Percentiles rank a stretch among this genome's conserved stretches.
Evolutionary conservation across 2,113 vertebrate genomes (phyloP).

Genomic region (Polypterus senegalus): DNA sequence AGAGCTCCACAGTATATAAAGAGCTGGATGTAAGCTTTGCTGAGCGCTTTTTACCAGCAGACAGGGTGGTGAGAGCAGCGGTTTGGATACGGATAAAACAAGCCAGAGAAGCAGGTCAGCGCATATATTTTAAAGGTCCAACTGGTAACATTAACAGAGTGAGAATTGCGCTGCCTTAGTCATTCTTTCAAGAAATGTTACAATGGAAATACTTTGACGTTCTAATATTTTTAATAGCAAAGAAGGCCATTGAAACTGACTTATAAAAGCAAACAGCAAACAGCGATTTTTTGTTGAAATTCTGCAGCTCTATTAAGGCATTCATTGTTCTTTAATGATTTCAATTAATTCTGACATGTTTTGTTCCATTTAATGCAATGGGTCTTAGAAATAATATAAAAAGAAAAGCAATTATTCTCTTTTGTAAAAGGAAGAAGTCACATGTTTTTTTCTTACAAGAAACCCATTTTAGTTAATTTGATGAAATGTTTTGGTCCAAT

Average conservation of each 20-base stretch:
- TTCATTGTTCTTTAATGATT: background rate
- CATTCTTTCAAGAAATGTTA: no score
- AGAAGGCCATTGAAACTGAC: no score
- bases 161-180: constrained; percentile 2
- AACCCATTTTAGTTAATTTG: background rate
- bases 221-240: no score
- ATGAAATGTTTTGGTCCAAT: no score
- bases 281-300: no score
- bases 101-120: constrained; percentile 5
- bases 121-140: background rate
- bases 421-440: constrained; percentile 1
- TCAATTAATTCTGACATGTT: background rate
- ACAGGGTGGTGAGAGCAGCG: constrained; percentile 2
- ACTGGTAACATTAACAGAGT: constrained; percentile 2
- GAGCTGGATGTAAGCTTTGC: constrained; percentile 1
- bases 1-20: no score
- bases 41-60: constrained; percentile 1
- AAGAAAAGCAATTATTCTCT: background rate
- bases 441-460: constrained; percentile 1
- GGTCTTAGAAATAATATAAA: constrained; percentile 2
- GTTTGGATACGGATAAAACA: constrained; percentile 8
- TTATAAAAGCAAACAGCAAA: no score
- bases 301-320: background rate
- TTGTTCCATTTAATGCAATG: constrained; percentile 2
- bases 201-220: no score